A percentile compares a stretch with the other conserved stretches of the same genome.
Conservation (phyloP, 2,113 vertebrate species). For the Crotalus horridus region DNA sequence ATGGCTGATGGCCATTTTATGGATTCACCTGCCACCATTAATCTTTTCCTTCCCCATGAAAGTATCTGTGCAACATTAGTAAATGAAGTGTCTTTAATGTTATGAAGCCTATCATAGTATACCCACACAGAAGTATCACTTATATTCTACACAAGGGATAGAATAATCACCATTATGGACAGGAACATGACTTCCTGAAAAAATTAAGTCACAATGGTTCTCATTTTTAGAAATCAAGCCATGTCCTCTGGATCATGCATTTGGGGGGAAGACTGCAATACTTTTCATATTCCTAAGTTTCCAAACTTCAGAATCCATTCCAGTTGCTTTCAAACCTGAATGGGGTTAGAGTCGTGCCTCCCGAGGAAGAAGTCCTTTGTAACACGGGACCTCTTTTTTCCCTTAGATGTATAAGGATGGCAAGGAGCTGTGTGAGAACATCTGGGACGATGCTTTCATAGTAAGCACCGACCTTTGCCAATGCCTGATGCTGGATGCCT, state of each 20-base stretch:
- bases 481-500: conserved; percentile 73
- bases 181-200: background rate
- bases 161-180: background rate
- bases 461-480: conserved; percentile 70
- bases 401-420: conserved; percentile 76
- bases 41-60: background rate
- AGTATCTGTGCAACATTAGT: background rate
- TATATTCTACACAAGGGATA: background rate
- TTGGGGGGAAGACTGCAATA: background rate
- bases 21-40: background rate
- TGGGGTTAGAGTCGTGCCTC: background rate
- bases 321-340: background rate
- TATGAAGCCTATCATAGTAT: background rate
- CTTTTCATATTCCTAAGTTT: background rate
- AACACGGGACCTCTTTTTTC: background rate
- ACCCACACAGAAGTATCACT: background rate
- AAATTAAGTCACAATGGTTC: background rate
- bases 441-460: conserved; percentile 72
- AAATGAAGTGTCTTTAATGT: background rate
- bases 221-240: background rate
- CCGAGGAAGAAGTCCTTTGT: background rate
- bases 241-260: background rate
- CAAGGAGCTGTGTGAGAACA: conserved; percentile 74
- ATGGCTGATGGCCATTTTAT: background rate
- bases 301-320: background rate